These are phyloP conservation scores for Leptopterna dolabrata DNA, from an alignment of 2,888 invertebrate species.

Conservation along the genomic window DNA sequence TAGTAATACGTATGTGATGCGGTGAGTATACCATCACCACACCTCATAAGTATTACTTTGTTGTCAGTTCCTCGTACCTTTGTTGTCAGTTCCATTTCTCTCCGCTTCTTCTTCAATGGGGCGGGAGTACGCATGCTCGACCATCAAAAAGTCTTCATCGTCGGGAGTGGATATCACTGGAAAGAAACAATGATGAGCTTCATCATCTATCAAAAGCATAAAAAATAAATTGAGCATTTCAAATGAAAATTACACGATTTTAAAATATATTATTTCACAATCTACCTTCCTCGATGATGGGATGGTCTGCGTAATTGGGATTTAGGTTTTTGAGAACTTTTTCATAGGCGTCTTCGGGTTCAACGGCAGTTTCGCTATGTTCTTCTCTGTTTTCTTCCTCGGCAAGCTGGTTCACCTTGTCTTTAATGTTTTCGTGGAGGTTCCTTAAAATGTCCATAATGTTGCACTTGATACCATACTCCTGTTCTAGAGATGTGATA, in stretches of 20 bases:
- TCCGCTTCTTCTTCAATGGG: neutral
- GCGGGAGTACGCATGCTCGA: neutral
- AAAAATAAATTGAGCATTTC: too few relatives aligned
- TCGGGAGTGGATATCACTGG: neutral
- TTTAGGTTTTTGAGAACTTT: neutral
- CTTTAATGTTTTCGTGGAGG: neutral
- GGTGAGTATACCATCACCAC: too few relatives aligned
- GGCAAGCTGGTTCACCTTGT: neutral
- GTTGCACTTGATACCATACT: slow-evolving; percentile 1
- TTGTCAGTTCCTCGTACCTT: too few relatives aligned
- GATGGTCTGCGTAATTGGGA: neutral
- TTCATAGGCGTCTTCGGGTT: neutral
- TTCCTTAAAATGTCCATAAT: neutral
- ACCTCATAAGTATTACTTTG: too few relatives aligned
- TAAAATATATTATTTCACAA: neutral
- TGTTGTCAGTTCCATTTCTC: neutral
- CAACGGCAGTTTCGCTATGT: neutral
- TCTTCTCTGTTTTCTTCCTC: neutral
- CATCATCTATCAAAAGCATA: neutral
- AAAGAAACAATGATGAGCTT: neutral
- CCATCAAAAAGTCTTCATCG: neutral
- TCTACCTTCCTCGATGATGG: neutral
- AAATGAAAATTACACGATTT: too few relatives aligned
- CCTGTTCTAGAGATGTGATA: slow-evolving; percentile 18
- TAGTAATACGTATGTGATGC: too few relatives aligned